Percentiles rank a stretch among this genome's conserved stretches.
These are phyloP conservation scores for Drosophila pandora DNA, from an alignment of 1,140 invertebrate genomes.

Conservation along the genomic window DNA sequence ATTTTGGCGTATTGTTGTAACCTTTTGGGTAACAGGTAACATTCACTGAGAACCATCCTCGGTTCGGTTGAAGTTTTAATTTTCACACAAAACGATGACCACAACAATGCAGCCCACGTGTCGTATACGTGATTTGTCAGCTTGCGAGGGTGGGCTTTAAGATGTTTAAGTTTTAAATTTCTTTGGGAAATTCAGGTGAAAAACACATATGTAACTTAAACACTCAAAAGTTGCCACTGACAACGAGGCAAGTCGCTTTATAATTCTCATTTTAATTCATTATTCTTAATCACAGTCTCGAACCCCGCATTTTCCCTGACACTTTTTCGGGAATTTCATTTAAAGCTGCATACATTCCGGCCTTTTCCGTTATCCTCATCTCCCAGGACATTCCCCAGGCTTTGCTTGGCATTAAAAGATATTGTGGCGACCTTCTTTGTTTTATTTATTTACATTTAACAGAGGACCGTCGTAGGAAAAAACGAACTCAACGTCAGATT, in stretches of 20 bases:
- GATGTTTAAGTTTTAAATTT: slow-evolving; percentile 53
- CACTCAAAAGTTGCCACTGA: slow-evolving; percentile 61
- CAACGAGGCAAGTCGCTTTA: slow-evolving; percentile 31
- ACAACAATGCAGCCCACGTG: slow-evolving; percentile 21
- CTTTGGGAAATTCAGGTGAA: slow-evolving; percentile 1
- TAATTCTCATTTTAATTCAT: slow-evolving; percentile 50
- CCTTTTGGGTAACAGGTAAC: slow-evolving; percentile 16
- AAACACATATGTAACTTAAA: neutral
- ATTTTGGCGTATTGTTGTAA: slow-evolving; percentile 38
- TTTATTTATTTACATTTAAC: slow-evolving; percentile 38
- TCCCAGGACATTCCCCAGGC: slow-evolving; percentile 1
- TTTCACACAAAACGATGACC: slow-evolving; percentile 15
- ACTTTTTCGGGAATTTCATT: slow-evolving; percentile 50
- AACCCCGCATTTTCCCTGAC: slow-evolving; percentile 30
- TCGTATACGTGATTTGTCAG: slow-evolving; percentile 37
- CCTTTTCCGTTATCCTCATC: neutral
- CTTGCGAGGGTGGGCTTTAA: slow-evolving; percentile 11
- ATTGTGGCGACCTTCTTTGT: slow-evolving; percentile 22
- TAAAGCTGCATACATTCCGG: slow-evolving; percentile 44
- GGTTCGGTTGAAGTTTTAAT: slow-evolving; percentile 5
- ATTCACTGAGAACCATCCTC: neutral
- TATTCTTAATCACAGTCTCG: slow-evolving; percentile 13
- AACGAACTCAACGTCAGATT: slow-evolving; percentile 30
- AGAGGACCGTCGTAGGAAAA: neutral
- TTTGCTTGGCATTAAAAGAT: slow-evolving; percentile 23